Conservation (phyloP, 2,797 vertebrate genomes). For the Pangasius mekongensis region DNA sequence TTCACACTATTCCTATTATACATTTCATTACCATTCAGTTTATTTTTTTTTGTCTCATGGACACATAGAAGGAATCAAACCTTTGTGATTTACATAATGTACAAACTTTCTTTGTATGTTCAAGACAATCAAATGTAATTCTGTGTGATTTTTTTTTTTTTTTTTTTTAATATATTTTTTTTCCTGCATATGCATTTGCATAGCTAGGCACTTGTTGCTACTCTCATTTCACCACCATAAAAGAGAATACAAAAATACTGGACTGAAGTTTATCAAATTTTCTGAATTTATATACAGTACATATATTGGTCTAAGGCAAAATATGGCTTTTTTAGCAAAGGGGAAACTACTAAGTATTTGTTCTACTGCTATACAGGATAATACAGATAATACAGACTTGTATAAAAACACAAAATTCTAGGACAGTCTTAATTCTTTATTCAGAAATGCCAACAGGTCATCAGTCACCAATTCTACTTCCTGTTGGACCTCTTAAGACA, state of each 20-base stretch:
- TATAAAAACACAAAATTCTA: slow-evolving; percentile 34
- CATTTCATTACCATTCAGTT: slow-evolving; percentile 25
- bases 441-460: slow-evolving; percentile 27
- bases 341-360: slow-evolving; percentile 63
- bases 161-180: slow-evolving; percentile 9
- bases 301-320: slow-evolving; percentile 63
- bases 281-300: slow-evolving; percentile 53
- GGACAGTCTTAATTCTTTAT: slow-evolving; percentile 21
- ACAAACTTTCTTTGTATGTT: slow-evolving; percentile 49
- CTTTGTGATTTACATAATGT: slow-evolving; percentile 60
- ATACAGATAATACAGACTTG: slow-evolving; percentile 43
- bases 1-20: slow-evolving; percentile 33
- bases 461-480: slow-evolving; percentile 5
- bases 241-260: slow-evolving; percentile 59
- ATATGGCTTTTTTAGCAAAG: slow-evolving; percentile 69
- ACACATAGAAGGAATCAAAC: slow-evolving; percentile 30
- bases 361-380: slow-evolving; percentile 61
- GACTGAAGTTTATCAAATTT: slow-evolving; percentile 56
- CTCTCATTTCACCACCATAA: slow-evolving; percentile 59
- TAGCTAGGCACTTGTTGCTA: slow-evolving; percentile 74
- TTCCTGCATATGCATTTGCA: slow-evolving; percentile 59
- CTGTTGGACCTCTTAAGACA: slow-evolving; percentile 66
- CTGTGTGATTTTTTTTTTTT: not conserved
- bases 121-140: slow-evolving; percentile 27
- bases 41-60: slow-evolving; percentile 34